These are phyloP conservation scores for Amblyornis subalaris DNA, from an alignment of 2,113 vertebrate genomes.

Conservation along the genomic window DNA sequence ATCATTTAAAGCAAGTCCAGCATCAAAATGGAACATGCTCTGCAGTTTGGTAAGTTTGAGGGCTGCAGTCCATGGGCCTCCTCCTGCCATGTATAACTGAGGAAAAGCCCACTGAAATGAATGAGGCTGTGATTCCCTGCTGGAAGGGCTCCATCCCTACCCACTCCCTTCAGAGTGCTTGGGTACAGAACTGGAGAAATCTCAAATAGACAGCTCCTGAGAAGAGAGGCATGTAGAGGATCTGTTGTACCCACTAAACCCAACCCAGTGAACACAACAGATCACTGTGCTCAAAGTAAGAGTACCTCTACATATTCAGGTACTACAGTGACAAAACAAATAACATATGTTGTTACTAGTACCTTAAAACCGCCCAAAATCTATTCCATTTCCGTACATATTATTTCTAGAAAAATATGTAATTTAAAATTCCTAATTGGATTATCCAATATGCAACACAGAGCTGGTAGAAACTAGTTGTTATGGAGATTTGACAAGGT, in stretches of 20 bases:
- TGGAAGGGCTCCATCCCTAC: background rate
- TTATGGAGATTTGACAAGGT: background rate
- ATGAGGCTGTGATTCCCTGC: background rate
- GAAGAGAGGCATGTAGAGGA: accelerated
- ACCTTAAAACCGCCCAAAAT: background rate
- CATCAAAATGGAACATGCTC: background rate
- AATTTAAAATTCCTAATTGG: background rate
- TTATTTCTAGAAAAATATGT: background rate
- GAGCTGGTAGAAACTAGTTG: background rate
- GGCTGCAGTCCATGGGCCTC: background rate
- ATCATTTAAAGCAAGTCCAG: background rate
- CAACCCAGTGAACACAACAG: background rate
- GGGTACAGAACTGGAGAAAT: background rate
- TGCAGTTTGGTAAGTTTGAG: accelerated
- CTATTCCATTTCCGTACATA: background rate
- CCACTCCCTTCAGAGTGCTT: background rate
- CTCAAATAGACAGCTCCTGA: background rate
- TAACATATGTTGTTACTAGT: background rate
- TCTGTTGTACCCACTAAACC: accelerated
- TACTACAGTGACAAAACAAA: background rate
- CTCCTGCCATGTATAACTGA: accelerated
- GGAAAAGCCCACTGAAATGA: background rate
- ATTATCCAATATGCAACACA: background rate
- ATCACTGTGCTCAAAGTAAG: no score
- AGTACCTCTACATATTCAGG: background rate